A percentile compares a stretch with the other conserved stretches of the same genome.
These are phyloP conservation scores for Sitobion miscanthi DNA, from an alignment of 1,140 invertebrate species.

Conservation along the genomic window DNA sequence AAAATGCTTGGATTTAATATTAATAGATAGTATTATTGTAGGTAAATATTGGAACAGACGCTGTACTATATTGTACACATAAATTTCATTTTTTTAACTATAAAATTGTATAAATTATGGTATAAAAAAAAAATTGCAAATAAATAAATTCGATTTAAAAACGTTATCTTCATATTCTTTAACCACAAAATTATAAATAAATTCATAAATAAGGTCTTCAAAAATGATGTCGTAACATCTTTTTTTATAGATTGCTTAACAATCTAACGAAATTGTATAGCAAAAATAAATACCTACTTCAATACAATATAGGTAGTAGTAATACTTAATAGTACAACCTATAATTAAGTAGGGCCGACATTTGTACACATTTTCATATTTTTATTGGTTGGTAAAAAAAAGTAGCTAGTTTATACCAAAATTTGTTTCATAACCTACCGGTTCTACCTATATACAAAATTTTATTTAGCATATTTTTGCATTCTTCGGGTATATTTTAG, in stretches of 20 bases:
- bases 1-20: background rate
- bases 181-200: background rate
- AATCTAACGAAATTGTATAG: background rate
- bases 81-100: background rate
- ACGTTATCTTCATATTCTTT: background rate
- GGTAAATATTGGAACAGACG: background rate
- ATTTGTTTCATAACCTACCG: too few species aligned
- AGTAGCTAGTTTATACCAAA: too few species aligned
- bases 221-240: background rate
- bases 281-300: too few species aligned
- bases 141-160: too few species aligned
- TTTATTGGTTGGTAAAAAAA: too few species aligned
- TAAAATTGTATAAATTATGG: background rate
- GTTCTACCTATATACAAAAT: too few species aligned
- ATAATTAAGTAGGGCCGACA: too few species aligned
- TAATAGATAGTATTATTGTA: background rate
- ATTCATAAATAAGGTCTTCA: background rate
- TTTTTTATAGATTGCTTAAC: background rate
- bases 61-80: background rate
- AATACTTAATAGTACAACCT: too few species aligned
- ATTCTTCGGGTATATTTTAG: too few species aligned
- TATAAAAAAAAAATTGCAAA: background rate
- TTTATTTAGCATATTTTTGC: too few species aligned
- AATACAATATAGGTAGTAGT: too few species aligned
- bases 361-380: too few species aligned